Conservation (phyloP, 2,888 invertebrate species). For the Heptascelio sp. region DNA sequence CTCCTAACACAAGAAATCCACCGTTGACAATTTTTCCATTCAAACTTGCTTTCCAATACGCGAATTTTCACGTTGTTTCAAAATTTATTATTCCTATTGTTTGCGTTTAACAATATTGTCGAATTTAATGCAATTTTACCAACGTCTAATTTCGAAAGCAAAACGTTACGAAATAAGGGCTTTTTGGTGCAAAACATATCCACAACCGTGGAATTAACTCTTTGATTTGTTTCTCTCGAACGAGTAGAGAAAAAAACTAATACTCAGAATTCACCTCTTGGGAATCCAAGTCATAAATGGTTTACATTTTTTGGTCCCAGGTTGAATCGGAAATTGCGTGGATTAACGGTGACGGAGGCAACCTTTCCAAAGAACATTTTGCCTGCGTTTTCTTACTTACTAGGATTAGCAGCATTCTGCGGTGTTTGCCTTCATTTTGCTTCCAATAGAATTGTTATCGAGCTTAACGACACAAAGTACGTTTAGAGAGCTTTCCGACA, state of each 20-base stretch:
- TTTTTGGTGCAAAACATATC: neutral
- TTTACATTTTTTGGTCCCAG: neutral
- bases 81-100: neutral
- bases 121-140: neutral
- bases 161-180: neutral
- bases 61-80: no score
- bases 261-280: no score
- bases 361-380: neutral
- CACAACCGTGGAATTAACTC: neutral
- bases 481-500: neutral
- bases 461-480: constrained; percentile 13
- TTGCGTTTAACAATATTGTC: neutral
- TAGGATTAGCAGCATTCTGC: constrained; percentile 48
- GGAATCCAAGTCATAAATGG: constrained; percentile 14
- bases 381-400: constrained; percentile 26
- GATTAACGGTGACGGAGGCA: neutral
- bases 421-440: constrained; percentile 39
- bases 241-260: no score
- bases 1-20: no score
- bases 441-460: constrained; percentile 22
- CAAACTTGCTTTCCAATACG: no score
- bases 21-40: no score
- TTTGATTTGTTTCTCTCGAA: neutral
- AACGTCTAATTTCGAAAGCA: neutral
- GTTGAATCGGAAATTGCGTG: neutral